Conservation (phyloP, 1,140 invertebrate genomes). For the Brachionus calyciflorus region DNA sequence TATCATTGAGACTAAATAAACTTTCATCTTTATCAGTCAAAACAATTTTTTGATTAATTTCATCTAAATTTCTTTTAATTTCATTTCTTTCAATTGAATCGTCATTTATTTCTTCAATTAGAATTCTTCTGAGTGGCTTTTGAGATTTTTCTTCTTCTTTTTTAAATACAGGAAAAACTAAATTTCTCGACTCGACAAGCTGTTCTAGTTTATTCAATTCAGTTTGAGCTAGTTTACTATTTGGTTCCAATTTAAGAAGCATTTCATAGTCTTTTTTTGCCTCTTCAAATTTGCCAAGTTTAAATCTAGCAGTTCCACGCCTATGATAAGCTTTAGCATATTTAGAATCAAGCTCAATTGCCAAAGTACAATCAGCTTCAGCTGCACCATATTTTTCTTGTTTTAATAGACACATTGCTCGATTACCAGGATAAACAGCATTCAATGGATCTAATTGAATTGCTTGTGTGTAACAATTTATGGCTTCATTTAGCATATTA, state of each 20-base stretch:
- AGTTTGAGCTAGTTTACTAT: slow-evolving; percentile 64
- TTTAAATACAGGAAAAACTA: slow-evolving; percentile 52
- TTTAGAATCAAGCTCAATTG: slow-evolving; percentile 69
- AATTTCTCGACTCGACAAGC: slow-evolving; percentile 33
- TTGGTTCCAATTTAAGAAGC: slow-evolving; percentile 70
- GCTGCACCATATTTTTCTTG: slow-evolving; percentile 72
- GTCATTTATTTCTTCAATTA: slow-evolving; percentile 55
- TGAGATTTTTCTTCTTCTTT: slow-evolving; percentile 53
- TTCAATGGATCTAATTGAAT: slow-evolving; percentile 74
- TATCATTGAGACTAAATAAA: background rate
- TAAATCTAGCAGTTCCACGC: slow-evolving; percentile 69
- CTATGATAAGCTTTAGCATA: slow-evolving; percentile 78
- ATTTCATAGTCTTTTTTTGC: slow-evolving; percentile 69
- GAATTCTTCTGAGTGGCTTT: slow-evolving; percentile 54
- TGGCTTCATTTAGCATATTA: slow-evolving; percentile 74
- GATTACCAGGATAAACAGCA: slow-evolving; percentile 78
- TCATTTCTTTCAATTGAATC: background rate
- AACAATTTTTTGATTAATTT: slow-evolving; percentile 16
- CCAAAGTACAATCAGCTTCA: slow-evolving; percentile 72
- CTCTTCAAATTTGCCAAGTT: slow-evolving; percentile 65
- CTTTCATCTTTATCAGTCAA: background rate
- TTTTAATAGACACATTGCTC: slow-evolving; percentile 81
- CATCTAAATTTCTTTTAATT: slow-evolving; percentile 21
- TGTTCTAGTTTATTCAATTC: slow-evolving; percentile 67
- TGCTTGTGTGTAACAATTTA: slow-evolving; percentile 75